A percentile compares a stretch with the other conserved stretches of the same genome.
Evolutionary conservation across 2,888 invertebrate genomes (phyloP).

Genomic region (Parochlus steinenii): DNA sequence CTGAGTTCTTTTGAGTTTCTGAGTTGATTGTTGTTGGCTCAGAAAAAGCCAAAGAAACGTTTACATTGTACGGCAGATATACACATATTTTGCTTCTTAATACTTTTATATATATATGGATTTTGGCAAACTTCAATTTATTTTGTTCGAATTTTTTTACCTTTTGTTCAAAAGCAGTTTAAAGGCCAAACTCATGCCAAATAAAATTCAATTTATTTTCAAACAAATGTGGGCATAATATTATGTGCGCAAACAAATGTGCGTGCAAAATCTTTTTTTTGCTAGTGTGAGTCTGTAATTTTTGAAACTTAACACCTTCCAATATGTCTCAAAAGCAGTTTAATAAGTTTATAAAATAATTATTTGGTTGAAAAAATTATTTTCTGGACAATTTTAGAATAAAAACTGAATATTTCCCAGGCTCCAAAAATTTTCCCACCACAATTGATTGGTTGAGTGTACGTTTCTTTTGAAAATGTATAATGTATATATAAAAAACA

Average conservation of each 20-base stretch:
- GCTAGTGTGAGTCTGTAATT: slow-evolving; percentile 6
- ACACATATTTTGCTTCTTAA: slow-evolving; percentile 12
- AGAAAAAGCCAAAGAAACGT: slow-evolving; percentile 10
- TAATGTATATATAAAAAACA: slow-evolving; percentile 13
- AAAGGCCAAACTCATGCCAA: slow-evolving; percentile 1
- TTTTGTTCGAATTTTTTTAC: slow-evolving; percentile 5
- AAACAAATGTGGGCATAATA: slow-evolving; percentile 1
- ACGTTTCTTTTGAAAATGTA: slow-evolving; percentile 12
- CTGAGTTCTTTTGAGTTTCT: too few relatives aligned
- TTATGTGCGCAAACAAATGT: slow-evolving; percentile 5
- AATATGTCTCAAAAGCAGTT: too few relatives aligned
- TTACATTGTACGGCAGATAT: slow-evolving; percentile 13
- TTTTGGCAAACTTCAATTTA: slow-evolving; percentile 4
- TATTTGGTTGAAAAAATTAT: too few relatives aligned
- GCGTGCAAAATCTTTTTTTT: slow-evolving; percentile 8
- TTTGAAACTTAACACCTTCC: too few relatives aligned
- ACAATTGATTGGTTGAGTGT: slow-evolving; percentile 8
- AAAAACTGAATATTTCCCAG: too few relatives aligned
- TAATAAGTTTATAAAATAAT: too few relatives aligned
- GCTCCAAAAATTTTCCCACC: too few relatives aligned
- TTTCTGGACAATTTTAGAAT: too few relatives aligned
- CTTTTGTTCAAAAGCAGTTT: slow-evolving; percentile 1
- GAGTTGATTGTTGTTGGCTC: too few relatives aligned
- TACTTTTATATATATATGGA: slow-evolving; percentile 7
- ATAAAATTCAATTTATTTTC: slow-evolving; percentile 8